Conservation (phyloP, 23 tunicate species). For the Ciona savignyi region DNA sequence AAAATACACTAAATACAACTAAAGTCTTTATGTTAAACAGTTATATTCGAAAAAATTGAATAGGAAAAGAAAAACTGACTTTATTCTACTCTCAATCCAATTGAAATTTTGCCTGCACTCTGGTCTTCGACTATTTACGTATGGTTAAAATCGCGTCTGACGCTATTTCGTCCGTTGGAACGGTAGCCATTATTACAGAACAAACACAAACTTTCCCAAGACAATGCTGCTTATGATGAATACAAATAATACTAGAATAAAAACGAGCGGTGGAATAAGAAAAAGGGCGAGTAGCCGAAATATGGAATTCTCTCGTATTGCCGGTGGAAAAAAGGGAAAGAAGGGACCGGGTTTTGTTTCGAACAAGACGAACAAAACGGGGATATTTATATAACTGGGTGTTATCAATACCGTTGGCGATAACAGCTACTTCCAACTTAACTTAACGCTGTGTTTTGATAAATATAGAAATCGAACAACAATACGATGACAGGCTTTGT, state of each 20-base stretch:
- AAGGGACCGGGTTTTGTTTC: neutral
- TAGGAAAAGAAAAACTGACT: too few relatives aligned
- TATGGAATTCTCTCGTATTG: neutral
- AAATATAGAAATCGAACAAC: neutral
- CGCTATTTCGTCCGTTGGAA: neutral
- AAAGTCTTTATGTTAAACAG: too few relatives aligned
- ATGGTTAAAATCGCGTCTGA: neutral
- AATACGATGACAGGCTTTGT: neutral
- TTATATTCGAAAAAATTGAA: too few relatives aligned
- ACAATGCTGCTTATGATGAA: neutral
- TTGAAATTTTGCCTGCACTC: neutral
- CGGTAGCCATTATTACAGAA: neutral
- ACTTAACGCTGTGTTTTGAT: neutral
- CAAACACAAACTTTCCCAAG: neutral
- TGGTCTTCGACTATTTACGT: neutral
- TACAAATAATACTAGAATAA: neutral
- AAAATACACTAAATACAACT: too few relatives aligned
- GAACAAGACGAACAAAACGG: neutral
- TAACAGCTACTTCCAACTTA: neutral
- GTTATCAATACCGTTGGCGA: neutral
- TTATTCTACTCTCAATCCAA: too few relatives aligned
- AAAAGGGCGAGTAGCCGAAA: neutral
- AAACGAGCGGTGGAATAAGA: neutral
- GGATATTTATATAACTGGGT: neutral
- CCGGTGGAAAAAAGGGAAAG: neutral